Base-by-base conservation (phyloP, 2,113 vertebrate species). In the Heterochromis multidens region DNA sequence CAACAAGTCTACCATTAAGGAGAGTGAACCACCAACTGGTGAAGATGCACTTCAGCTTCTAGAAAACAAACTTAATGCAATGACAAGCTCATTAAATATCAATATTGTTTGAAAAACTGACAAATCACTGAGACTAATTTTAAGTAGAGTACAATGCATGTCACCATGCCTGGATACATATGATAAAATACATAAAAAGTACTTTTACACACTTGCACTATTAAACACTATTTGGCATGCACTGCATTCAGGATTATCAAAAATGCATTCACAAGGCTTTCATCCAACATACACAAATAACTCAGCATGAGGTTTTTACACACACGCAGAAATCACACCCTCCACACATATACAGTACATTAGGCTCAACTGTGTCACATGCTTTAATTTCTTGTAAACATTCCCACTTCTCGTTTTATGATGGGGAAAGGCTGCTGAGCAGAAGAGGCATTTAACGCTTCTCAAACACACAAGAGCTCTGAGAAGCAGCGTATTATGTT, bases 351-450 rank as follows among this genome's bases (percentile, higher is more conserved):
- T n/a, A 59, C 56, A 23, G 58, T 43, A 31, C 37, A 63, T 23
- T 54, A 46, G 57, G 49, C 65, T 49, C 14, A 21, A 76, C 56
- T 72, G 43, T 77, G 76, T 90, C 79, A 19, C 76, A 57, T 21
- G 14, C 7, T 82, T 58, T 88, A 85, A 83, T 90, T 90, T 89
- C 83, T 86, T 83, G 63, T 78, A 88, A 90, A 88, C 85, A 93
- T 85, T 89, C 88, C 81, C 79, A 82, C 82, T 79, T 90, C 85
- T 80, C 60, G 7, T 76, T 91, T 90, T 58, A 83, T 6, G 40
- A 86, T 56, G 43, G 70, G 25, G 61, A 87, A 80, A 85, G 65
- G 83, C 84, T 49, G 77, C 89, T 9, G 61, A 89, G 91, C 80
- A 43, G 82, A 83, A 83, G 85, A 82, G 83, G 77, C 35, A 82